A percentile compares a stretch with the other conserved stretches of the same genome.
Conservation (phyloP, 2,113 vertebrate genomes). For the Laticauda colubrina region DNA sequence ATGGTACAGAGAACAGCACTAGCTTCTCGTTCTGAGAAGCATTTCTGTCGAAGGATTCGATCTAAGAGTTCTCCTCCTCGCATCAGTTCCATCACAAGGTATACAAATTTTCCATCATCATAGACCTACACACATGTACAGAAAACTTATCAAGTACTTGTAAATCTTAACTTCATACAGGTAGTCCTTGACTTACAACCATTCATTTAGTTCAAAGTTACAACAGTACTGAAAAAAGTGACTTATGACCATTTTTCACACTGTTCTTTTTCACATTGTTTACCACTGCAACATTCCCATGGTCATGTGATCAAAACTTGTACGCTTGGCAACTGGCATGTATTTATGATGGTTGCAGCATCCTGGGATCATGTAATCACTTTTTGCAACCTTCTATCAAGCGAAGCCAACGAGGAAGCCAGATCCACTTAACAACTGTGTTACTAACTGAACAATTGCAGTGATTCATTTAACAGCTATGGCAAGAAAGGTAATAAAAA, state of each 20-base stretch:
- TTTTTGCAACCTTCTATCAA: neutral
- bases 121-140: conserved; percentile 77
- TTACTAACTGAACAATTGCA: no score
- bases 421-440: neutral
- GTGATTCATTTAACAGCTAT: neutral
- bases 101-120: conserved; percentile 86
- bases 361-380: neutral
- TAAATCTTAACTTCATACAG: neutral
- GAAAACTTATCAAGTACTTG: accelerated
- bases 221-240: neutral
- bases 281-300: neutral
- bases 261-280: neutral
- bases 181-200: neutral
- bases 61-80: conserved; percentile 90
- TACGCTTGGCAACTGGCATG: neutral
- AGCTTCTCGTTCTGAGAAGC: conserved; percentile 88
- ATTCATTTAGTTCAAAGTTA: neutral
- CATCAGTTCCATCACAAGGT: conserved; percentile 91
- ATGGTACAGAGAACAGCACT: conserved; percentile 87
- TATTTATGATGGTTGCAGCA: neutral
- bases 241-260: neutral
- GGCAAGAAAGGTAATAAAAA: neutral
- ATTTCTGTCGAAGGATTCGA: conserved; percentile 81
- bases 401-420: neutral
- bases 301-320: neutral